Percentiles rank a stretch among this genome's conserved stretches.
These are phyloP conservation scores for Pachyseris speciosa DNA, from an alignment of 64 coral and sea anemone species.

Conservation along the genomic window DNA sequence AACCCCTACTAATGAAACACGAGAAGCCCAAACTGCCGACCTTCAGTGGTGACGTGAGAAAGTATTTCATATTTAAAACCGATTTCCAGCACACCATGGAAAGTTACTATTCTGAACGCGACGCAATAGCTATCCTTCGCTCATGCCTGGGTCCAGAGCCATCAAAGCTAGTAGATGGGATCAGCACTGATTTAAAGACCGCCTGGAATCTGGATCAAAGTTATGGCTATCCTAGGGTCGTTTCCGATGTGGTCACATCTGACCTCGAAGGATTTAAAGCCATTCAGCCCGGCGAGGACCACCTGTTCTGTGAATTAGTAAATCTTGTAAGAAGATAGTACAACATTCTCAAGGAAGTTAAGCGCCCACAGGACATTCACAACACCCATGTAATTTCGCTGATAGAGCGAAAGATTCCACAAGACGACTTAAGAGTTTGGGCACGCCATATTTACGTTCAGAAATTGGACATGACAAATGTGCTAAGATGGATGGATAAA, in stretches of 20 bases:
- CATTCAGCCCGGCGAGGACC: constrained; percentile 55
- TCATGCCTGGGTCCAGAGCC: constrained; percentile 68
- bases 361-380: constrained; percentile 74
- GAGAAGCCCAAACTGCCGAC: constrained; percentile 74
- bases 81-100: constrained; percentile 74
- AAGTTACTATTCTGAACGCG: constrained; percentile 66
- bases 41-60: constrained; percentile 71
- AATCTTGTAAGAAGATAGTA: constrained; percentile 68
- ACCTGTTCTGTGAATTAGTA: constrained; percentile 75
- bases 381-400: constrained; percentile 76
- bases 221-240: constrained; percentile 71
- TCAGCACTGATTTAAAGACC: constrained; percentile 55
- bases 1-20: constrained; percentile 50
- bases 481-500: constrained; percentile 70
- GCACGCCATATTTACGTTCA: constrained; percentile 46
- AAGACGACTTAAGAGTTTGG: constrained; percentile 65
- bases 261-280: constrained; percentile 70
- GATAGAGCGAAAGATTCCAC: constrained; percentile 71
- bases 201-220: constrained; percentile 72
- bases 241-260: constrained; percentile 71
- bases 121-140: constrained; percentile 64
- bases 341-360: constrained; percentile 74
- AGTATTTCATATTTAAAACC: constrained; percentile 82
- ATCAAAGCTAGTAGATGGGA: constrained; percentile 65
- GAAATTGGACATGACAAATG: constrained; percentile 52